Percentiles rank a stretch among this genome's conserved stretches.
Conservation (phyloP, 2,888 invertebrate genomes). For the Noctua comes region DNA sequence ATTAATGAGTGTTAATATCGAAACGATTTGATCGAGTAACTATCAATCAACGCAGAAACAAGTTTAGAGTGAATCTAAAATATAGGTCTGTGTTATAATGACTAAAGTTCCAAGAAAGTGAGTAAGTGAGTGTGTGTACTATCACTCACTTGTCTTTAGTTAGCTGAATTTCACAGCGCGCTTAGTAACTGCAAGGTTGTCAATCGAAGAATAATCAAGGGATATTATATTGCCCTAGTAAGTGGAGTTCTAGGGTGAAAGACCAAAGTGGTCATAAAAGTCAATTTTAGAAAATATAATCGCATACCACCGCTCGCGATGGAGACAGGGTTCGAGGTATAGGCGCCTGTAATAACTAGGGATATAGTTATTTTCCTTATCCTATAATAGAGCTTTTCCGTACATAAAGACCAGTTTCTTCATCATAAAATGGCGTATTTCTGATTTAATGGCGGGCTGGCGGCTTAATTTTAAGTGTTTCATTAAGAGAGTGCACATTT, state of each 20-base stretch:
- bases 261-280: background rate
- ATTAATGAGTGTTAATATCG: constrained; percentile 27
- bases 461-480: background rate
- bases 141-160: background rate
- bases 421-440: constrained; percentile 14
- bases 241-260: background rate
- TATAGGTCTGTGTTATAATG: constrained; percentile 22
- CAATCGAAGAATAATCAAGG: background rate
- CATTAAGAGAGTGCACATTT: background rate
- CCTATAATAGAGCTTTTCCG: background rate
- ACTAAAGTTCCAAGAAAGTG: constrained; percentile 14
- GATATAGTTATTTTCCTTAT: constrained; percentile 9
- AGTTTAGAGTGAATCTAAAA: constrained; percentile 26
- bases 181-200: background rate
- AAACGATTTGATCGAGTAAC: constrained; percentile 29
- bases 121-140: background rate
- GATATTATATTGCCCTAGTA: background rate
- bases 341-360: background rate
- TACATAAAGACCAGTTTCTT: constrained; percentile 1
- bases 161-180: background rate
- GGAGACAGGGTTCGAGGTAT: background rate
- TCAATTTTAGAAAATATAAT: constrained; percentile 9
- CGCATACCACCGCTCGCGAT: background rate
- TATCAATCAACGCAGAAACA: constrained; percentile 47
- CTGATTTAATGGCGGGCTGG: background rate